These are phyloP conservation scores for Drosophila bipectinata DNA, from an alignment of 1,140 invertebrate species.

Conservation along the genomic window DNA sequence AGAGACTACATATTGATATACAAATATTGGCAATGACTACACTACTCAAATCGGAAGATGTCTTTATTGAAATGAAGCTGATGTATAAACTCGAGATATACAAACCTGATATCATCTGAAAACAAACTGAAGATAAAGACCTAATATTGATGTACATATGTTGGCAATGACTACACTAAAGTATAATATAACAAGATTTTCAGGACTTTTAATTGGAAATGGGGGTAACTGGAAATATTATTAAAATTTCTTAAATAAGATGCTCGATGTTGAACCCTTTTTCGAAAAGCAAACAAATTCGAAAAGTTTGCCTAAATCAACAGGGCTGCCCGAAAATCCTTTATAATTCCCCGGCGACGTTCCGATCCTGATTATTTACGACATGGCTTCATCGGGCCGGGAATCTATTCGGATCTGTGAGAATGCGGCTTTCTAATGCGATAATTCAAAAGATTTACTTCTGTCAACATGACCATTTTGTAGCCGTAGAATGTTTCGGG, in stretches of 20 bases:
- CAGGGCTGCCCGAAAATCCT: conserved; percentile 72
- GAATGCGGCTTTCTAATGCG: conserved; percentile 79
- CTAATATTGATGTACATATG: background rate
- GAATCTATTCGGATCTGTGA: conserved; percentile 48
- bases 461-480: conserved; percentile 83
- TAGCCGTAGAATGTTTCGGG: conserved; percentile 50
- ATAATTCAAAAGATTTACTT: conserved; percentile 84
- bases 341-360: conserved; percentile 72
- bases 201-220: background rate
- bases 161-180: background rate
- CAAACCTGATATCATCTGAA: too few species aligned
- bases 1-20: too few species aligned
- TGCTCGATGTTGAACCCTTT: conserved; percentile 8
- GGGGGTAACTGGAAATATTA: too few species aligned
- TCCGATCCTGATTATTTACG: conserved; percentile 71
- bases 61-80: background rate
- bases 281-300: conserved; percentile 39
- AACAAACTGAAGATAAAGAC: too few species aligned
- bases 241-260: background rate
- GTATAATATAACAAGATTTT: too few species aligned
- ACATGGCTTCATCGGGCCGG: conserved; percentile 78
- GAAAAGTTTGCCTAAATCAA: conserved; percentile 53
- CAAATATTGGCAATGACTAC: too few species aligned
- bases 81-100: background rate
- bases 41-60: background rate